Base-by-base conservation (phyloP, 2,888 invertebrate species). In the Zaprionus obscuricornis region DNA sequence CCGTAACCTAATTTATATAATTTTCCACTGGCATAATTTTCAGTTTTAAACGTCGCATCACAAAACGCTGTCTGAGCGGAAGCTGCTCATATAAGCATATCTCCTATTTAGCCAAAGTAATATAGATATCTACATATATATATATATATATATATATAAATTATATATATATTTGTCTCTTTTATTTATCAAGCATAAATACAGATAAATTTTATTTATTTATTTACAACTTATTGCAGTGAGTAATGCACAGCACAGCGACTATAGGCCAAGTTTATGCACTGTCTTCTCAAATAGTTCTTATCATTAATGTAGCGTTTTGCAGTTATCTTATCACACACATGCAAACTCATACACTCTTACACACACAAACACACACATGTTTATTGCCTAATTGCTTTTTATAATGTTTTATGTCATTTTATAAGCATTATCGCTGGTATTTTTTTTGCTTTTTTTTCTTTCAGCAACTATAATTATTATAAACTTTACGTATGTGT, bases 21-120 rank as follows among this genome's bases (percentile, higher is more conserved):
- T 77, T 81, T 73, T 52, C 72, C 56, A 59, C 33, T 73, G 73
- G 10, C 66, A 67, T 31, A 26, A 37, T 57, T 74, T 51, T 50
- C 31, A 43, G 37, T 26, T n/a, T 57, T 63, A 70, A 73, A 67
- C 42, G 67, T 3, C 16, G n/a, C n/a, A n/a, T n/a, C n/a, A n/a
- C n/a, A n/a, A n/a, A n/a, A n/a, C n/a, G n/a, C 34, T 11, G 42
- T 29, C 49, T 42, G 56, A 72, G 70, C 81, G 78, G 78, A 79
- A 78, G 78, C 78, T 79, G 78, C 78, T 79, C 78, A 79, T 75
- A 78, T 59, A 43, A 68, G 78, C 78, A 79, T 79, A 75, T 79
- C 78, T 81, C 78, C 78, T 59, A 40, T 55, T 22, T 7, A 5
- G 26, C n/a, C n/a, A n/a, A n/a, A 26, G 8, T 39, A 20, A 43